A percentile compares a stretch with the other conserved stretches of the same genome.
These are phyloP conservation scores for Lasioglossum zephyrum DNA, from an alignment of 2,888 invertebrate genomes.

Conservation along the genomic window DNA sequence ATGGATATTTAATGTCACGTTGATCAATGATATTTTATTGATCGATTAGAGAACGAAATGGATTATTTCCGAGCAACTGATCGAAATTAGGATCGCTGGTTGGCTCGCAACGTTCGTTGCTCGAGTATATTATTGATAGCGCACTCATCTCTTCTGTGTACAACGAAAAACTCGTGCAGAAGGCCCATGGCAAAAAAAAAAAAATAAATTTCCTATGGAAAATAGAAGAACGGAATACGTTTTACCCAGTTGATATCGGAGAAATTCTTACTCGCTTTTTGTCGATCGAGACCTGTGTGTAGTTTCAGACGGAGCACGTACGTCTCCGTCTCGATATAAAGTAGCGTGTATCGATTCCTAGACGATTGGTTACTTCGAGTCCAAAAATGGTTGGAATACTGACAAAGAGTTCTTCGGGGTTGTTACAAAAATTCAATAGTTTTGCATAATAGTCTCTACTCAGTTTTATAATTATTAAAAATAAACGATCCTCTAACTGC, in stretches of 20 bases:
- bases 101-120: not conserved
- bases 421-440: not conserved
- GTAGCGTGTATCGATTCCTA: slow-evolving; percentile 7
- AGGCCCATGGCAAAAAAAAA: not conserved
- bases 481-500: not conserved
- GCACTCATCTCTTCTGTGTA: not conserved
- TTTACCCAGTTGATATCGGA: slow-evolving; percentile 22
- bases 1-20: not conserved
- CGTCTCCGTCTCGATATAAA: slow-evolving; percentile 11
- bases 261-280: slow-evolving; percentile 30
- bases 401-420: not conserved
- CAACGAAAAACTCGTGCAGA: slow-evolving; percentile 4
- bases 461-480: not conserved
- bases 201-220: slow-evolving; percentile 20
- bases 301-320: slow-evolving; percentile 2
- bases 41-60: not conserved
- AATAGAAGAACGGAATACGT: slow-evolving; percentile 22
- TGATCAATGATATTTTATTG: not conserved
- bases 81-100: slow-evolving; percentile 8
- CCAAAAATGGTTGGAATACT: not conserved
- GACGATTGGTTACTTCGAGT: not conserved
- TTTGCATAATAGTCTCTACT: not conserved
- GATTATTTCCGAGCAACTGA: not conserved
- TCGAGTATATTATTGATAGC: not conserved
- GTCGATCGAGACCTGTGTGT: slow-evolving; percentile 11